Base-by-base conservation (phyloP, 2,797 vertebrate species). In the Neosilurus hyrtlii region DNA sequence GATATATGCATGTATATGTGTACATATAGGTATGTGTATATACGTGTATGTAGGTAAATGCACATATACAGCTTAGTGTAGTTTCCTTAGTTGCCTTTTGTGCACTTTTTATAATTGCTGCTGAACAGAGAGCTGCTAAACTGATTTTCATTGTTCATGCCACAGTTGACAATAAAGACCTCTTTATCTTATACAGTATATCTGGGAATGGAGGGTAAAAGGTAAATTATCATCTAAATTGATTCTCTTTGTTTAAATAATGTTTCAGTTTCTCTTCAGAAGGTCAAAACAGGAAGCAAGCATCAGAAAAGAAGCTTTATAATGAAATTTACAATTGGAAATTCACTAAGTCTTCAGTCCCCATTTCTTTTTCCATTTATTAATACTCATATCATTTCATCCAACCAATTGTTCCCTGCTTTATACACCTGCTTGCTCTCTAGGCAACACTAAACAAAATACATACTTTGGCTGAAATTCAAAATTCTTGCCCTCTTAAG, bases 231-330 rank as follows among this genome's bases (percentile, higher is more conserved):
- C 20, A 12, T 70, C 37, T 49, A 49, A 70, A 11, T 43, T 8
- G 6, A 30, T 37, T 68, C 37, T 71, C 14, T 72, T 24, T 15
- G 1, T 71, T 49, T 49, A 70, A 49, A 49, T n/a, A 65, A 78
- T 76, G 52, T 70, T 11, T 30, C 75, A 86, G 72, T 66, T 63
- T 83, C 82, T 86, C 82, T 84, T 26, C 62, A 83, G 72, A 71
- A 68, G 35, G 49, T 66, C 65, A 63, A 80, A 85, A 79, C 70
- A 81, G 79, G 75, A 83, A 73, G 65, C 61, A 20, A 73, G 10
- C 51, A 70, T 81, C 51, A 83, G 71, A 78, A 54, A 3, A 83
- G 72, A 81, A 65, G n/a, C 73, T 62, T 63, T 63, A 68, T 57
- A 81, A 86, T 83, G 51, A 65, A 54, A 84, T 74, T 68, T 54